Base-by-base conservation (phyloP, 2,113 vertebrate genomes). In the Pycnonotus jocosus region DNA sequence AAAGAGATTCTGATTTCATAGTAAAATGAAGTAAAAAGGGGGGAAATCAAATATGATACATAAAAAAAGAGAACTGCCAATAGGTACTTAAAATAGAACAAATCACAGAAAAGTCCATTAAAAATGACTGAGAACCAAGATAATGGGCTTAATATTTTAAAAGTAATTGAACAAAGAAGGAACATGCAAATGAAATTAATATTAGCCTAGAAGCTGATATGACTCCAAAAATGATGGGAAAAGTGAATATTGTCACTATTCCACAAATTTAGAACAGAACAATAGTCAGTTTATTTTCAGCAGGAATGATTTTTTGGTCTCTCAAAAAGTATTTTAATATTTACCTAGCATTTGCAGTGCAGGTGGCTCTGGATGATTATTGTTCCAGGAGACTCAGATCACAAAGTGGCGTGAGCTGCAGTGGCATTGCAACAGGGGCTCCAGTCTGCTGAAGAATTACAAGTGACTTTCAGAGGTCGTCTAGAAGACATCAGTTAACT, bases 351-450 rank as follows among this genome's bases (percentile, higher is more conserved):
- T 42, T 11, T 53, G 42, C 48, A 73, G 64, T 0, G 0, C 11
- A 33, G 38, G 30, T 77, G 42, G 47, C 27, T 30, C 15, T 24
- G 45, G 20, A 10, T 2, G 1, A 8, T 44, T 37, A 15, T 9
- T 53, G 22, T 22, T 92, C 33, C 23, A 30, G 51, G 56, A 78
- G 40, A 25, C n/a, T 35, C 35, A 12, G 23, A 50, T 38, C 30
- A 33, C 27, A 25, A 37, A 8, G 17, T 0, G 0, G 23, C 0
- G 0, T 0, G 0, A 15, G 71, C 35, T 56, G 66, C 0, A 0
- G 8, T 24, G 56, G 20, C 14, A 22, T 7, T 33, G 45, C 71
- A 78, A 74, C 47, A 37, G 47, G 38, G 31, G 12, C 60, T 88
- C 44, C 48, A 38, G 37, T 11, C 31, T 53, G 47, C 56, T 61